Evolutionary conservation across 2,888 invertebrate species (phyloP).

Genomic region (Desoria tigrina): DNA sequence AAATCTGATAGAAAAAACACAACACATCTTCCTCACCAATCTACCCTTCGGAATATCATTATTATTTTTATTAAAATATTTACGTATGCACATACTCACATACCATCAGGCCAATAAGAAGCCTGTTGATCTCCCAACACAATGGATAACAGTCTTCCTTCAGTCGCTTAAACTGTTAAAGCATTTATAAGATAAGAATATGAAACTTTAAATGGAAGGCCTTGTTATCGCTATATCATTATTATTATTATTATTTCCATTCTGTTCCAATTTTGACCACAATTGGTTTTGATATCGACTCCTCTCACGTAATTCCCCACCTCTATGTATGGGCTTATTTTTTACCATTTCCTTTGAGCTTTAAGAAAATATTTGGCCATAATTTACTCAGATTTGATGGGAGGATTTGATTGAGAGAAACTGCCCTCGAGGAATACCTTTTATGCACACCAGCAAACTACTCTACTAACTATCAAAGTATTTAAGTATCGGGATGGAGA

Average conservation of each 20-base stretch:
- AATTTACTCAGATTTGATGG: slow-evolving; percentile 28
- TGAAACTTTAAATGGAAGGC: neutral
- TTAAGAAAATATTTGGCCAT: slow-evolving; percentile 31
- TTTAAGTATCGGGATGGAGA: neutral
- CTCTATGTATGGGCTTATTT: slow-evolving; percentile 23
- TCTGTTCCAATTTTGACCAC: slow-evolving; percentile 4
- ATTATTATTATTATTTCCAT: neutral
- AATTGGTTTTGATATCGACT: slow-evolving; percentile 3
- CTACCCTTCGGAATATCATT: neutral
- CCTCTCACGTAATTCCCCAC: neutral
- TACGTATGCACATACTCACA: no score
- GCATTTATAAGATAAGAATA: neutral
- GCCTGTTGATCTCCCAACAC: no score
- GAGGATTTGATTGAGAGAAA: slow-evolving; percentile 24
- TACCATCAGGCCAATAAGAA: no score
- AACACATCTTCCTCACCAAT: neutral
- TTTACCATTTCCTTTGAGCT: neutral
- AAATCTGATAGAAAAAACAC: neutral
- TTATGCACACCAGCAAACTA: neutral
- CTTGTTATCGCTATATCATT: slow-evolving; percentile 1
- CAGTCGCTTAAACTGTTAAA: no score
- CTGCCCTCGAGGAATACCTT: neutral
- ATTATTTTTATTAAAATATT: slow-evolving; percentile 6
- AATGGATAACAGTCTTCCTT: no score
- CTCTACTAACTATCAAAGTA: neutral